These are phyloP conservation scores for Zygogramma bicolorata DNA, from an alignment of 2,888 invertebrate genomes.

Conservation along the genomic window DNA sequence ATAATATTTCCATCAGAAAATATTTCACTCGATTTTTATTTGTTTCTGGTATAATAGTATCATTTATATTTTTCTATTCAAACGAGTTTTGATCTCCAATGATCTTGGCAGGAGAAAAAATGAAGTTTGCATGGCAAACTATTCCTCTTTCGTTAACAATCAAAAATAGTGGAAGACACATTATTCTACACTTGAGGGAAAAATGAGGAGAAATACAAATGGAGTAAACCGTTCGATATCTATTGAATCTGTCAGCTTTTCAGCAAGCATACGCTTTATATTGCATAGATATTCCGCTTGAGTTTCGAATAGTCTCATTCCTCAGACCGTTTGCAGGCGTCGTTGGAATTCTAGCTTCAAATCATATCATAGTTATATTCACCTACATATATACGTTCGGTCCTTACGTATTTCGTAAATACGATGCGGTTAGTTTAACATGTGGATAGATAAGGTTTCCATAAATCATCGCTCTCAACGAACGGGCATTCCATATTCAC, in stretches of 20 bases:
- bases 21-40: no score
- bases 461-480: not conserved
- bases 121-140: no score
- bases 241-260: constrained; percentile 19
- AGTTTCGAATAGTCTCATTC: constrained; percentile 43
- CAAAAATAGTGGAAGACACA: no score
- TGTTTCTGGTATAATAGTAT: no score
- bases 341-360: constrained; percentile 45
- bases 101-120: no score
- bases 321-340: constrained; percentile 42
- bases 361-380: constrained; percentile 35
- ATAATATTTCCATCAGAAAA: no score
- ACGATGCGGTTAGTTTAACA: not conserved
- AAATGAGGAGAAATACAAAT: constrained; percentile 22
- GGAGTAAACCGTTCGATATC: constrained; percentile 33
- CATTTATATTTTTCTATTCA: no score
- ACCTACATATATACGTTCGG: not conserved
- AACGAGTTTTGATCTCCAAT: no score
- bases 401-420: not conserved
- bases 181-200: no score
- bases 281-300: constrained; percentile 46
- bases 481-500: not conserved
- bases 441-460: constrained; percentile 10
- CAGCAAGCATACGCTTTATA: constrained; percentile 33
- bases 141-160: no score